Evolutionary conservation across 2,888 invertebrate genomes (phyloP).

Genomic region (Drosophila suboccidentalis): DNA sequence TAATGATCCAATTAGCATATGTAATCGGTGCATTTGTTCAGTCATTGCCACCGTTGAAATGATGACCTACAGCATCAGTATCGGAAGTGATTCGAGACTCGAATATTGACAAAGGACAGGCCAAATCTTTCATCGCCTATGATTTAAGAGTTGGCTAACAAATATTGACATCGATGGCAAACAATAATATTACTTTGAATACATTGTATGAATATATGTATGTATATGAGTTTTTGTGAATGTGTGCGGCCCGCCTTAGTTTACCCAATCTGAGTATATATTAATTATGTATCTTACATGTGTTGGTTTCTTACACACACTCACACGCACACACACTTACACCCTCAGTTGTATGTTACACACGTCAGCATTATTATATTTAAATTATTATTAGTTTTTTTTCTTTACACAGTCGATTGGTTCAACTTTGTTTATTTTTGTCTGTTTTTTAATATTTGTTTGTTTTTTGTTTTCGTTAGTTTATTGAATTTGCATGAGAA

Average conservation of each 20-base stretch:
- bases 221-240: constrained; percentile 4
- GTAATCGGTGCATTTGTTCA: constrained; percentile 22
- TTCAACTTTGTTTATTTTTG: constrained; percentile 53
- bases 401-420: constrained; percentile 53
- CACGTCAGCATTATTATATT: constrained; percentile 34
- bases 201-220: constrained; percentile 27
- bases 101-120: constrained; percentile 26
- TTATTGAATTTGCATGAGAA: constrained; percentile 78
- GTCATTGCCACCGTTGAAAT: constrained; percentile 11
- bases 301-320: constrained; percentile 9
- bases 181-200: constrained; percentile 51
- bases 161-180: constrained; percentile 71
- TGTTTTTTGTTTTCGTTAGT: constrained; percentile 35
- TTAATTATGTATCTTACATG: constrained; percentile 21
- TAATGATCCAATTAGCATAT: constrained; percentile 43
- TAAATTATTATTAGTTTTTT: constrained; percentile 32
- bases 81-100: constrained; percentile 27
- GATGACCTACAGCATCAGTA: constrained; percentile 57
- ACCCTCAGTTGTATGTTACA: constrained; percentile 1
- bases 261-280: constrained; percentile 20
- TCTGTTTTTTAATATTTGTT: constrained; percentile 32
- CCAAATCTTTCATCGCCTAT: constrained; percentile 33
- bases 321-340: background rate
- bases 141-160: constrained; percentile 60
- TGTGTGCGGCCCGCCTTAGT: constrained; percentile 44